Conservation (phyloP, 2,888 invertebrate species). For the Synanthedon vespiformis region DNA sequence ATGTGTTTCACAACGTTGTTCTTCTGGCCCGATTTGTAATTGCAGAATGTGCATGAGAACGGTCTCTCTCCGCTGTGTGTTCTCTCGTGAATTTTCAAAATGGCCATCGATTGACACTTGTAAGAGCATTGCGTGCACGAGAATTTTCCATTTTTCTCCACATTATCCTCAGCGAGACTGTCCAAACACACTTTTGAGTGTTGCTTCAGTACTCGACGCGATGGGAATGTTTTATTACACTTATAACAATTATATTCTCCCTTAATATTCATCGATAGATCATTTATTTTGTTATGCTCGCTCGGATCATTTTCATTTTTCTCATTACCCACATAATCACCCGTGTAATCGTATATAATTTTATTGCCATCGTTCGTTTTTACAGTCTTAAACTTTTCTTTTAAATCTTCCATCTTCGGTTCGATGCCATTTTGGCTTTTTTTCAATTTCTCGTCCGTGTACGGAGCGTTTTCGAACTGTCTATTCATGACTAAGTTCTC, state of each 20-base stretch:
- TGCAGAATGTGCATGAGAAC: slow-evolving; percentile 57
- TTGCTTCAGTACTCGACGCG: slow-evolving; percentile 49
- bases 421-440: slow-evolving; percentile 27
- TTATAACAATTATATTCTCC: slow-evolving; percentile 54
- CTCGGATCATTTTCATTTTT: slow-evolving; percentile 29
- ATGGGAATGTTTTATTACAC: slow-evolving; percentile 46
- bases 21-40: slow-evolving; percentile 64
- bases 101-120: slow-evolving; percentile 61
- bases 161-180: slow-evolving; percentile 14
- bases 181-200: slow-evolving; percentile 41
- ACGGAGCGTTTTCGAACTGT: slow-evolving; percentile 43
- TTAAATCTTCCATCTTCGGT: slow-evolving; percentile 14
- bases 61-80: slow-evolving; percentile 63
- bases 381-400: slow-evolving; percentile 40
- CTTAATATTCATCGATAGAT: slow-evolving; percentile 42
- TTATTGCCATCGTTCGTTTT: slow-evolving; percentile 52
- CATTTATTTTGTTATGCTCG: slow-evolving; percentile 27
- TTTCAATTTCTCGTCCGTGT: slow-evolving; percentile 34
- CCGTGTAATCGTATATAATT: slow-evolving; percentile 28
- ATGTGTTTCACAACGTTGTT: slow-evolving; percentile 67
- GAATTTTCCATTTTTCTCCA: slow-evolving; percentile 50
- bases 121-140: slow-evolving; percentile 55
- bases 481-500: slow-evolving; percentile 53
- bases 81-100: slow-evolving; percentile 61
- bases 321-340: slow-evolving; percentile 11